Conservation (phyloP, 2,113 vertebrate species). For the Mohoua ochrocephala region DNA sequence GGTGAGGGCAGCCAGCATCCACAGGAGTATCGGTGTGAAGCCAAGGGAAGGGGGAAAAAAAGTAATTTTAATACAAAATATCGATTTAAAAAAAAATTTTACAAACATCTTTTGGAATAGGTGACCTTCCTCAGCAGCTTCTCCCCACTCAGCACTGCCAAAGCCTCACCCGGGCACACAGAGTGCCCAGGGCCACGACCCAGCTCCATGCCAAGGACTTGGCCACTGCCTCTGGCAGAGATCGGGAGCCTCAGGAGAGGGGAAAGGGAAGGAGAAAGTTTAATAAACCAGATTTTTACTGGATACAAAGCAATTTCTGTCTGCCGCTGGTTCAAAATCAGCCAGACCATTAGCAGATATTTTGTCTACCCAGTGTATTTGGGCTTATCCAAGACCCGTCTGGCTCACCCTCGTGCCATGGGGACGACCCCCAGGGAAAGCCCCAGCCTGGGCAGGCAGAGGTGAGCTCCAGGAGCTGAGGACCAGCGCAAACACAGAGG, state of each 20-base stretch:
- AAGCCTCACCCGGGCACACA: accelerated
- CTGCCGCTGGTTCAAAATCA: background rate
- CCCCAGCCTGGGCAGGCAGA: background rate
- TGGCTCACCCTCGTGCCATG: background rate
- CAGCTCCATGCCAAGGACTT: accelerated
- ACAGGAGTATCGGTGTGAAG: accelerated
- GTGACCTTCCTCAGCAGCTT: background rate
- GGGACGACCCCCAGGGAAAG: background rate
- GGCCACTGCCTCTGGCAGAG: background rate
- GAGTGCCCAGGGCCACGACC: background rate
- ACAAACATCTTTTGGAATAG: background rate
- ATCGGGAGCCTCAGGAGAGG: background rate
- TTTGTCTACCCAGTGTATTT: accelerated
- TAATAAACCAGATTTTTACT: background rate
- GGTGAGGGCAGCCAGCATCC: background rate
- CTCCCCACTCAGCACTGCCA: background rate
- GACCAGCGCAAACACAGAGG: accelerated
- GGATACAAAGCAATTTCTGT: background rate
- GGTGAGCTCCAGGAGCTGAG: background rate
- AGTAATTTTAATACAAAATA: background rate
- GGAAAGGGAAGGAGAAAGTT: background rate
- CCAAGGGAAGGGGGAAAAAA: accelerated
- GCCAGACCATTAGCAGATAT: background rate
- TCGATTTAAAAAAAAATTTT: background rate
- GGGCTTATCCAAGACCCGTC: accelerated